Evolutionary conservation across 1,140 invertebrate genomes (phyloP), one percentile per base, ranked within the genome.

Genomic region (Nasonia vitripennis): DNA sequence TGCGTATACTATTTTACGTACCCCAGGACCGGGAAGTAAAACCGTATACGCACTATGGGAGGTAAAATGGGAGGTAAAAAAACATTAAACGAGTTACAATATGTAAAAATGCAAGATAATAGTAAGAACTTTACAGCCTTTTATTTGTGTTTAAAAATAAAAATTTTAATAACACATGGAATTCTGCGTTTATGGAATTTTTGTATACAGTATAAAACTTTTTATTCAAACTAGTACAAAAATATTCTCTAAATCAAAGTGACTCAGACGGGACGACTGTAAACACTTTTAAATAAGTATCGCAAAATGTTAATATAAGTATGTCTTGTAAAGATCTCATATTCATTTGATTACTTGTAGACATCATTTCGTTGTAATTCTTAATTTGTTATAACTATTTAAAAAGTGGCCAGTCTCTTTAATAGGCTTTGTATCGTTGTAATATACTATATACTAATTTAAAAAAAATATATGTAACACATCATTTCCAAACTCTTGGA

Each of bases 381-480:
- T n/a, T 62, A 0, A 62, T 62, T 62, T 62, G 20, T 62, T 20
- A 55, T 62, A 62, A 62, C 14, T 20, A 62, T 20, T 62, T 62
- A 20, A 7, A 62, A 62, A 62, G 6, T 7, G 55, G n/a, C 17
- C 17, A 20, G 17, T 62, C 17, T 62, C 55, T 9, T 62, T 62
- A n/a, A 20, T n/a, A n/a, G 17, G 20, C 17, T 7, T n/a, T 55
- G 4, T 55, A 55, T 62, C 48, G 48, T 20, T 62, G 20, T 62
- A 11, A 2, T 74, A 81, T 34, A 81, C 34, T 71, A 81, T 34
- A 71, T 48, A 23, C 12, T 55, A 51, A 78, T 78, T 55, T 62
- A 1, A 78, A 68, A 27, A 80, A 80, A n/a, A 68, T 37, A 3
- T 41, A 1, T 68, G 31, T 41, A 41, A 37, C 31, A 80, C 31